phyloP scores from a whole-genome alignment of 2,113 vertebrate species.

The Elgaria multicarinata region DNA sequence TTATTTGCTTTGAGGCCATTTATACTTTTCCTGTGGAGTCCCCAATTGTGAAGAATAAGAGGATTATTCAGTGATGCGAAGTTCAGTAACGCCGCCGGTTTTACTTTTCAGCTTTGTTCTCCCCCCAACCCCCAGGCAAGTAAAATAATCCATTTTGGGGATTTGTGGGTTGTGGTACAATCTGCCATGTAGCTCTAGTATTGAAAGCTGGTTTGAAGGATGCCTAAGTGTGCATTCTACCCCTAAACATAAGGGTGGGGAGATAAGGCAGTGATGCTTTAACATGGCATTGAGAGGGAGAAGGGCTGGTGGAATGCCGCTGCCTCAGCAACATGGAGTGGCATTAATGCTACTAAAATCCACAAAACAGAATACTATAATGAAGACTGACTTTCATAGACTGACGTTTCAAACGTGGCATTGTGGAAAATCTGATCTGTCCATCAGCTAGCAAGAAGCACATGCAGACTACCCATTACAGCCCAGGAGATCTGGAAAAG shows the following conservation, averaged over 20 bases:
- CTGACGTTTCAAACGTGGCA: background rate
- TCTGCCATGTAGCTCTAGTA: background rate
- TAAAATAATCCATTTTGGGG: background rate
- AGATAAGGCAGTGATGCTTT: conserved; percentile 2
- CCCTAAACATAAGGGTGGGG: background rate
- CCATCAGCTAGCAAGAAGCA: background rate
- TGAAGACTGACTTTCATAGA: background rate
- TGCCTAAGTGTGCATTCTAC: background rate
- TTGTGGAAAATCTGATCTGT: background rate
- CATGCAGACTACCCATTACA: background rate
- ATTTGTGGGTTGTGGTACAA: background rate
- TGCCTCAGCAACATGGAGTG: background rate
- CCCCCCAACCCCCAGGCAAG: background rate
- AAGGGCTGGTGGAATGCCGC: background rate
- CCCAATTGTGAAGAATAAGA: background rate
- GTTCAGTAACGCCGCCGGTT: background rate
- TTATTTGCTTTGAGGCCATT: background rate
- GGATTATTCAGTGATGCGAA: background rate
- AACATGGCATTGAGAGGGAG: background rate
- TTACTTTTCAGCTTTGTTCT: background rate
- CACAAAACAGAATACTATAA: background rate
- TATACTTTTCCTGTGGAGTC: background rate
- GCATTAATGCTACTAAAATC: background rate
- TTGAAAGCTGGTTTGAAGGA: background rate
- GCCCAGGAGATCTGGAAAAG: conserved; percentile 5